Evolutionary conservation across 2,797 vertebrate species (phyloP).

Genomic region (Tenualosa ilisha): DNA sequence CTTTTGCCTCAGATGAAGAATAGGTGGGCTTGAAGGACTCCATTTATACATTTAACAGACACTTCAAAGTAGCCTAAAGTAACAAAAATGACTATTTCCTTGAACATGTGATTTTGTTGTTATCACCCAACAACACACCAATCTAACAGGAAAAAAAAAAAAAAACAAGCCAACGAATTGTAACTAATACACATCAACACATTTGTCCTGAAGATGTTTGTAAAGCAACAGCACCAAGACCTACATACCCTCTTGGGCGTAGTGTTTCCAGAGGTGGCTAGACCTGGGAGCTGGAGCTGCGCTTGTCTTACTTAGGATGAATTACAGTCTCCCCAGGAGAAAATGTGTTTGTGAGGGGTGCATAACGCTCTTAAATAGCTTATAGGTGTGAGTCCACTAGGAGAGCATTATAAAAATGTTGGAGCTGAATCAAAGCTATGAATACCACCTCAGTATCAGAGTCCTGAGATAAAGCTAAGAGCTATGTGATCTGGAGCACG

Average conservation of each 20-base stretch:
- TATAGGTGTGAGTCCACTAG: neutral
- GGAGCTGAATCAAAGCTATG: slow-evolving; percentile 12
- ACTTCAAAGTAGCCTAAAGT: neutral
- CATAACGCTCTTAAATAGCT: neutral
- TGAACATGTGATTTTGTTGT: neutral
- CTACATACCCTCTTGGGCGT: slow-evolving; percentile 6
- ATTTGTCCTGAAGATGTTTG: neutral
- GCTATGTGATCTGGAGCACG: neutral
- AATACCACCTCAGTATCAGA: slow-evolving; percentile 36
- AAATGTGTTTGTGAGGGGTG: neutral
- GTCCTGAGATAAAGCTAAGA: slow-evolving; percentile 16
- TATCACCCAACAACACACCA: neutral
- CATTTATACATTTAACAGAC: neutral
- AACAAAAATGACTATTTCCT: neutral
- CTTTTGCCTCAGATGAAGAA: neutral
- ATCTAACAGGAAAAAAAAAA: neutral
- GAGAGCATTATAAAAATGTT: neutral
- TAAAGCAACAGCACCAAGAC: neutral
- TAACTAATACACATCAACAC: neutral
- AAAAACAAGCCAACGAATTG: neutral
- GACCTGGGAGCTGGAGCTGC: neutral
- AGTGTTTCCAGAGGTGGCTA: neutral
- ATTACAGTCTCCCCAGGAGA: neutral
- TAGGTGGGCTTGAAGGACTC: neutral
- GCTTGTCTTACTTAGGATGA: neutral